Base-by-base conservation (phyloP, 2,888 invertebrate species). In the Lithophane ornitopus region DNA sequence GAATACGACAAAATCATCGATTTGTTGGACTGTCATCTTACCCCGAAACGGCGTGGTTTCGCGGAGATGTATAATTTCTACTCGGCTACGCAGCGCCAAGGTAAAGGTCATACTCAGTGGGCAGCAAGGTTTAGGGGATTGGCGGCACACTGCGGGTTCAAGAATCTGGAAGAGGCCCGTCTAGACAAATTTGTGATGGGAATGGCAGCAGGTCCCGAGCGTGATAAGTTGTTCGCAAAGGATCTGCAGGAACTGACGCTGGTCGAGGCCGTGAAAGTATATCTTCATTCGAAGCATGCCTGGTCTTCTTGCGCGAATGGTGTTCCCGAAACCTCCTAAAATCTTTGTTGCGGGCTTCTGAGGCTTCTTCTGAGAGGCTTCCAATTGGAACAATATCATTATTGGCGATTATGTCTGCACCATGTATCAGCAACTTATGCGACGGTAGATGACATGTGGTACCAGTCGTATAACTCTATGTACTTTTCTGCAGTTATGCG, bases 51-150 rank as follows among this genome's bases (percentile, higher is more conserved):
- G 58, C 58, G 26, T 58, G 58, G 58, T 12, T 58, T 58, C 26
- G 26, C 58, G n/a, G 26, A 58, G 8, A 11, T 14, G 16, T 58
- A 28, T 3, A 26, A 58, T 7, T 58, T 59, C 34, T 59, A 59
- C 34, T 59, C 59, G 16, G 59, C 59, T 16, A 59, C 34, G 58
- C 58, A 59, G 58, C 58, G 58, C 19, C 28, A 16, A 59, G 58
- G 58, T 9, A 34, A 59, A 16, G 14, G 58, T 59, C 58, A 59
- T 59, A 59, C 28, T 11, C 58, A 59, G 58, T 59, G 34, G 58
- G 58, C 58, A 34, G 58, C 19, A 59, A 28, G 58, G 58, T 34
- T 59, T 19, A 59, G 58, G 19, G 34, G 58, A 59, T 58, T 59
- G 58, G 34, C 58, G 28, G 58, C 58, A 28, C 28, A 58, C 6